Base-by-base conservation (phyloP, 2,113 vertebrate species). In the Pterocles orientalis region DNA sequence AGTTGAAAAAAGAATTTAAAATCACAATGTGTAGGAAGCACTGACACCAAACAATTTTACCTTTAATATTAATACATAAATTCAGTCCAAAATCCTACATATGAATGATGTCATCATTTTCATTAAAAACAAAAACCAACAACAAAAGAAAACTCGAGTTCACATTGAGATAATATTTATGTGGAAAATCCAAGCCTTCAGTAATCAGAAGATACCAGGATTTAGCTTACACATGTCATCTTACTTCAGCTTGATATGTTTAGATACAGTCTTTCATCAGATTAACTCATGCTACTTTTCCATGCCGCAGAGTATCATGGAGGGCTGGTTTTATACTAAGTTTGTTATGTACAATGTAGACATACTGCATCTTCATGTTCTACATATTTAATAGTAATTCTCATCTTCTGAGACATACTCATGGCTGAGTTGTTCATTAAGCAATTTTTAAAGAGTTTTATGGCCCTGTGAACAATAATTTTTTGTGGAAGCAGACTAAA, bases 371-470 rank as follows among this genome's bases (percentile, higher is more conserved):
- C 90, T 89, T 82, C 84, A 72, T 19, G 39, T 95, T 70, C 51
- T 68, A 90, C 33, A 5, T 84, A 93, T 96, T 96, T 97, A 97
- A 96, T 93, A 95, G 71, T 83, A 66, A 53, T 82, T 94, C 94
- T 97, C 95, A 94, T 97, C 96, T 96, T 84, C 66, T 86, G 87
- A 66, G 54, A 95, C 94, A 95, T 89, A 96, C 96, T 95, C 97
- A 92, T 82, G 83, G 90, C 89, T 95, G 94, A 96, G 92, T 97
- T 98, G 97, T 95, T 98, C 97, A 98, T 97, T 94, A 97, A 97
- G 94, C 96, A 97, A 98, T 98, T 98, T 98, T 98, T 97, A 95
- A 97, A 96, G 97, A 97, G 97, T 97, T 98, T 98, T 98, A 97
- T 97, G 96, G 96, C 95, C 94, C 70, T 34, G 2, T 75, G 96